Percentiles rank a stretch among this genome's conserved stretches.
These are phyloP conservation scores for Mythimna pallens DNA, from an alignment of 2,888 invertebrate species.

Conservation along the genomic window DNA sequence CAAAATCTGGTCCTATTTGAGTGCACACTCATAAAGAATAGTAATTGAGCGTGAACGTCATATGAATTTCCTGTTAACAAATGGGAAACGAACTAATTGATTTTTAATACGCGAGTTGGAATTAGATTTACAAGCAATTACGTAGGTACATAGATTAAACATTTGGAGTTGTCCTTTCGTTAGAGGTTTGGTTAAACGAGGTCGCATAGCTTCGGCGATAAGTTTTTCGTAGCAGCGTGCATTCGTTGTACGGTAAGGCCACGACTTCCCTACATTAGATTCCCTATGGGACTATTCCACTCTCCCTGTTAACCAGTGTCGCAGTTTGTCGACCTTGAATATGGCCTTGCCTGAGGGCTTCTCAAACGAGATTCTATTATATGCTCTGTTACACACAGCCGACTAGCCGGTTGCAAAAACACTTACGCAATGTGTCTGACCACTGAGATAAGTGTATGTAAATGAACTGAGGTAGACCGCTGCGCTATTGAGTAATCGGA, in stretches of 20 bases:
- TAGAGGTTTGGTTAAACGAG: too few relatives aligned
- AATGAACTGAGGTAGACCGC: conserved; percentile 27
- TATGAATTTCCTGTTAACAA: neutral
- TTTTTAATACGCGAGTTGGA: neutral
- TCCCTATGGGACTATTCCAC: neutral
- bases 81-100: neutral
- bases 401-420: conserved; percentile 14
- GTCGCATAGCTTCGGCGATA: too few relatives aligned
- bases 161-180: too few relatives aligned
- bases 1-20: neutral
- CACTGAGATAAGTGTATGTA: conserved; percentile 34
- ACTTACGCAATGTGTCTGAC: conserved; percentile 36
- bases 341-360: conserved; percentile 44
- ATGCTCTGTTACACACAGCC: conserved; percentile 14
- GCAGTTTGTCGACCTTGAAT: conserved; percentile 32
- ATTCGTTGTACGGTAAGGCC: too few relatives aligned
- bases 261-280: neutral
- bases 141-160: too few relatives aligned
- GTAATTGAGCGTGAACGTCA: neutral
- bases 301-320: conserved; percentile 25
- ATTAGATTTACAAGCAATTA: too few relatives aligned
- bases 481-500: conserved; percentile 15
- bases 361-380: conserved; percentile 21
- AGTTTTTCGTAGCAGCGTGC: too few relatives aligned
- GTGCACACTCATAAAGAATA: neutral